phyloP scores from a whole-genome alignment of 1,140 invertebrate genomes.

The Saccostrea echinata region DNA sequence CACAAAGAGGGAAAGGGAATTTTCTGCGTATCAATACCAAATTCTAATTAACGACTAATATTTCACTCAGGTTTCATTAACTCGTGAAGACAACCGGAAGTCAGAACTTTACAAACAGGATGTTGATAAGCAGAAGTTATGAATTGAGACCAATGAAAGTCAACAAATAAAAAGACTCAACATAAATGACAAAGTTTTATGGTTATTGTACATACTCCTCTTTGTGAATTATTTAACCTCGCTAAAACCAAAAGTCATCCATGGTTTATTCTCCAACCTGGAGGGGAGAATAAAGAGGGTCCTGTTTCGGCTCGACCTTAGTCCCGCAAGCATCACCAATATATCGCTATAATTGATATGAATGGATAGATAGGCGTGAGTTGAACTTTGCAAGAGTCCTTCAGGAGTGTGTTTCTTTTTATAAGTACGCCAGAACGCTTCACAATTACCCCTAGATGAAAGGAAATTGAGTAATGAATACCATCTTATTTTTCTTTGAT shows the following conservation, averaged over 20 bases:
- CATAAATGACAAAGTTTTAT: not conserved
- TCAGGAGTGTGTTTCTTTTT: slow-evolving; percentile 45
- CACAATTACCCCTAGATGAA: slow-evolving; percentile 39
- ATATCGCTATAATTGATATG: slow-evolving; percentile 28
- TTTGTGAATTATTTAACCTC: not conserved
- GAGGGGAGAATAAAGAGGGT: slow-evolving; percentile 2
- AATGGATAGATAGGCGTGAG: slow-evolving; percentile 27
- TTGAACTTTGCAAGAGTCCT: slow-evolving; percentile 41
- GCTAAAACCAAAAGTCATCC: slow-evolving; percentile 8
- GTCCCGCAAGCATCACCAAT: not conserved
- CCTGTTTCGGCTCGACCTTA: slow-evolving; percentile 18
- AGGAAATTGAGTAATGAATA: slow-evolving; percentile 47
- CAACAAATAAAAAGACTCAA: not conserved
- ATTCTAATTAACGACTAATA: not conserved
- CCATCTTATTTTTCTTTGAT: slow-evolving; percentile 39
- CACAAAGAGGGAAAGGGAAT: not conserved
- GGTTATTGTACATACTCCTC: not conserved
- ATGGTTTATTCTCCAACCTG: not conserved
- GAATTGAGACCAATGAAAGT: not conserved
- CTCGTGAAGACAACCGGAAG: not conserved
- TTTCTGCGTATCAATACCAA: not conserved
- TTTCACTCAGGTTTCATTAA: not conserved
- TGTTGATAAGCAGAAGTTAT: not conserved
- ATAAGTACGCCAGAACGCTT: slow-evolving; percentile 24
- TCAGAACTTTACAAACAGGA: slow-evolving; percentile 9